Evolutionary conservation across 2,888 invertebrate species (phyloP).

Genomic region (Melinaea menophilus): DNA sequence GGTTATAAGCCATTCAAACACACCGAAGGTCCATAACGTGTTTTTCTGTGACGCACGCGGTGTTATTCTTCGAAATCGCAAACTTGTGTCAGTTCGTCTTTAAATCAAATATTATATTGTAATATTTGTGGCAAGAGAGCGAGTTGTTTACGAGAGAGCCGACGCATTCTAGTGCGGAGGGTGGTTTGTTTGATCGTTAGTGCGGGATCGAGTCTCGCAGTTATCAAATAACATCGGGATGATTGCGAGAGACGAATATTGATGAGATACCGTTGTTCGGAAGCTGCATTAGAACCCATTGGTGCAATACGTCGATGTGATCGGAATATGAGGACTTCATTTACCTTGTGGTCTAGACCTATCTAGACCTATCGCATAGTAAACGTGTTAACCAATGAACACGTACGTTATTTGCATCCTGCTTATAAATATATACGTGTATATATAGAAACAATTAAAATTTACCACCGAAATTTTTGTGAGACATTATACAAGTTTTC

Average conservation of each 20-base stretch:
- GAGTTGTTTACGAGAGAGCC: not conserved
- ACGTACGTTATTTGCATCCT: too few species aligned
- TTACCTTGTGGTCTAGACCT: slow-evolving; percentile 26
- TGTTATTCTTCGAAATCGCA: not conserved
- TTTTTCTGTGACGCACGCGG: not conserved
- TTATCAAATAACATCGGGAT: slow-evolving; percentile 19
- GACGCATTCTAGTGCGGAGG: not conserved
- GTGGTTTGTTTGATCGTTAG: slow-evolving; percentile 8
- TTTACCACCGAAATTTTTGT: too few species aligned
- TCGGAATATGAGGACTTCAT: slow-evolving; percentile 48
- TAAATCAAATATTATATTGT: too few species aligned
- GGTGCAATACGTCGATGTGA: slow-evolving; percentile 43
- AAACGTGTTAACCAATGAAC: not conserved
- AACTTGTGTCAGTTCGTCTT: not conserved
- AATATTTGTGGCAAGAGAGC: too few species aligned
- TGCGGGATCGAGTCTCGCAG: slow-evolving; percentile 8
- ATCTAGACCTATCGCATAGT: slow-evolving; percentile 21
- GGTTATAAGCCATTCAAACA: slow-evolving; percentile 9
- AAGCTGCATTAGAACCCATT: slow-evolving; percentile 32
- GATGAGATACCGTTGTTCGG: slow-evolving; percentile 35
- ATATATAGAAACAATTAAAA: too few species aligned
- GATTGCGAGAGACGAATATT: slow-evolving; percentile 33
- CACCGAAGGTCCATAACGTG: not conserved
- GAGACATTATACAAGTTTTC: too few species aligned
- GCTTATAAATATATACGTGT: too few species aligned